Base-by-base conservation (phyloP, 2,113 vertebrate species). In the Mugil cephalus region DNA sequence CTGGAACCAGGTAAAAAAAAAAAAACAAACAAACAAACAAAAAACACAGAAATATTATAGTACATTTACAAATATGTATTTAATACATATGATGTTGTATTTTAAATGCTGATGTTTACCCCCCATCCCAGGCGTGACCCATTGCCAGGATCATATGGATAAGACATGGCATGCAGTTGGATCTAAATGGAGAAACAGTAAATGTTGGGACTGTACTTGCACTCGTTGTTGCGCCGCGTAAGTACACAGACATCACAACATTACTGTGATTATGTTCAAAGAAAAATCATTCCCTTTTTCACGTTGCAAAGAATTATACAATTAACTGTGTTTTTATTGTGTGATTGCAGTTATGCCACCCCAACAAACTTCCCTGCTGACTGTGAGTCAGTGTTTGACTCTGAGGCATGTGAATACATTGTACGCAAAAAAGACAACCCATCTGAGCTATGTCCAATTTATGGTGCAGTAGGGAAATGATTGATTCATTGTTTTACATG, bases 371-470 rank as follows among this genome's bases (percentile, higher is more conserved):
- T 87, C 72, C 66, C 88, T 3, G 36, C 38, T 0, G 87, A 90
- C 36, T 93, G 90, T 36, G 67, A 69, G 55, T 58, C 74, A 43
- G 80, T 86, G 39, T 87, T 91, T 34, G 69, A 91, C 67, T 0
- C 10, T 3, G 0, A 11, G 1, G 8, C 18, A n/a, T 93, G 91
- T 71, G 0, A 65, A 60, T 90, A 77, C 62, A 54, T 53, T 3
- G 86, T 92, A n/a, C 70, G 80, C 30, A 90, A 80, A 64, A 88
- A 10, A 62, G 6, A 69, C 2, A 12, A 91, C 60, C 78, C 86
- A 9, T 8, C 52, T 2, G 40, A 40, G 1, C 1, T 0, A 0
- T 92, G 90, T 51, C 30, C 18, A 5, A 30, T 83, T 52, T 50
- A 0, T 24, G 10, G 0, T 1, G 8, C 34, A 12, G 78, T 89